phyloP scores from a whole-genome alignment of 2,113 vertebrate species.

The Chloropsis hardwickii region DNA sequence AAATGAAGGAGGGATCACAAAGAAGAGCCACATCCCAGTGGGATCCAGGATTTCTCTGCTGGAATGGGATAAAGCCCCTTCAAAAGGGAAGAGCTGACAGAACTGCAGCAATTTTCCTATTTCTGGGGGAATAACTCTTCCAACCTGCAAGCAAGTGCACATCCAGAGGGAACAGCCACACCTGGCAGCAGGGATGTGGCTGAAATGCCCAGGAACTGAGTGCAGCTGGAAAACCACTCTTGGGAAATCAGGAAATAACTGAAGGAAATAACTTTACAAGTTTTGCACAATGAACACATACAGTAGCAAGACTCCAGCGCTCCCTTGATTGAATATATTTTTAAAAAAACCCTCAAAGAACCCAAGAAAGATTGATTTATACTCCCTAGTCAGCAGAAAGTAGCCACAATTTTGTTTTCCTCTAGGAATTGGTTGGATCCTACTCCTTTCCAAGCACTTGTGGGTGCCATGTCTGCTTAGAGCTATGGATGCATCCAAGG shows the following conservation, averaged over 20 bases:
- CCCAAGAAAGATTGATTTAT: neutral
- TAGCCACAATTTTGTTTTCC: neutral
- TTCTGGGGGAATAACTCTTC: neutral
- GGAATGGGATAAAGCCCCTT: neutral
- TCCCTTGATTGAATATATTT: neutral
- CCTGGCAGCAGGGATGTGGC: neutral
- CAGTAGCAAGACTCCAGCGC: slow-evolving; percentile 43
- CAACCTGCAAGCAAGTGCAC: neutral
- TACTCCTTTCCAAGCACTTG: neutral
- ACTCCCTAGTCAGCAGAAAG: neutral
- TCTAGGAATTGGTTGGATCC: neutral
- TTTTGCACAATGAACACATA: slow-evolving; percentile 5
- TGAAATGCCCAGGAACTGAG: neutral
- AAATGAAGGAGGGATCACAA: neutral
- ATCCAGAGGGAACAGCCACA: neutral
- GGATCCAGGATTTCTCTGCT: neutral
- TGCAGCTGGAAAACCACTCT: neutral
- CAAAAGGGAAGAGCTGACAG: neutral
- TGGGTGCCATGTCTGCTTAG: neutral
- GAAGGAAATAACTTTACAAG: neutral
- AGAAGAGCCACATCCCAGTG: neutral
- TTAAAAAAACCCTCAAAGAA: neutral
- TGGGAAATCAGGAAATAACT: neutral
- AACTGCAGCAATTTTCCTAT: neutral
- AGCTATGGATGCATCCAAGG: neutral